These are phyloP conservation scores for Cliona cf. orientalis DNA, from an alignment of 37 sponge, comb jelly and placozoan genomes.

Conservation along the genomic window DNA sequence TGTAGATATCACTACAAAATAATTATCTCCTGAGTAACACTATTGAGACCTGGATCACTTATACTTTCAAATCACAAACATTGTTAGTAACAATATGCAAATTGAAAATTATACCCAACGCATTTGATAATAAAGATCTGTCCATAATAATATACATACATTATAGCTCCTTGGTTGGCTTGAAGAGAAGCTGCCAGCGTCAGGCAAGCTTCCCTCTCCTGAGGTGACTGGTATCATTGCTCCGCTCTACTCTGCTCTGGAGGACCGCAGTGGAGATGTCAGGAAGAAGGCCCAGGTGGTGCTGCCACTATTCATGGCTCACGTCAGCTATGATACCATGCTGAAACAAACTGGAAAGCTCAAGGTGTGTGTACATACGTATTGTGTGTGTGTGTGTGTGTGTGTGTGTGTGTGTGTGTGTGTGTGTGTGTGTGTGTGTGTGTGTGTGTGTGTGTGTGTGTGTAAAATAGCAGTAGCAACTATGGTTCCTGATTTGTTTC, in stretches of 20 bases:
- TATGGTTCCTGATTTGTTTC: too few relatives aligned
- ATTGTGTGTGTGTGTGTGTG: slow-evolving; percentile 22
- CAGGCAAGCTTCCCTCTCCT: slow-evolving; percentile 58
- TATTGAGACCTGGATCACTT: too few relatives aligned
- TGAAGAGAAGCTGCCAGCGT: slow-evolving; percentile 75
- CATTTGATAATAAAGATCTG: too few relatives aligned
- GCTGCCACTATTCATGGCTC: slow-evolving; percentile 66
- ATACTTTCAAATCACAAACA: too few relatives aligned
- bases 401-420: not conserved
- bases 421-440: not conserved
- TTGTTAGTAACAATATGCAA: too few relatives aligned
- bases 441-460: not conserved
- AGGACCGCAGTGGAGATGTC: slow-evolving; percentile 87
- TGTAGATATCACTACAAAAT: too few relatives aligned
- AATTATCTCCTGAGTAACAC: too few relatives aligned
- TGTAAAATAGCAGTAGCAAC: too few relatives aligned
- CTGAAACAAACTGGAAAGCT: slow-evolving; percentile 51
- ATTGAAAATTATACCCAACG: too few relatives aligned
- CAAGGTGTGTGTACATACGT: slow-evolving; percentile 30
- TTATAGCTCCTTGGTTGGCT: slow-evolving; percentile 83
- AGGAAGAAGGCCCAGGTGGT: slow-evolving; percentile 75
- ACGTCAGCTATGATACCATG: slow-evolving; percentile 78
- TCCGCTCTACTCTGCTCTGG: slow-evolving; percentile 71
- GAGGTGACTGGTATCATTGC: slow-evolving; percentile 60
- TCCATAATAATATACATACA: too few relatives aligned